phyloP scores from a whole-genome alignment of 1,140 invertebrate genomes.

The Brachionus asplanchnoidis region DNA sequence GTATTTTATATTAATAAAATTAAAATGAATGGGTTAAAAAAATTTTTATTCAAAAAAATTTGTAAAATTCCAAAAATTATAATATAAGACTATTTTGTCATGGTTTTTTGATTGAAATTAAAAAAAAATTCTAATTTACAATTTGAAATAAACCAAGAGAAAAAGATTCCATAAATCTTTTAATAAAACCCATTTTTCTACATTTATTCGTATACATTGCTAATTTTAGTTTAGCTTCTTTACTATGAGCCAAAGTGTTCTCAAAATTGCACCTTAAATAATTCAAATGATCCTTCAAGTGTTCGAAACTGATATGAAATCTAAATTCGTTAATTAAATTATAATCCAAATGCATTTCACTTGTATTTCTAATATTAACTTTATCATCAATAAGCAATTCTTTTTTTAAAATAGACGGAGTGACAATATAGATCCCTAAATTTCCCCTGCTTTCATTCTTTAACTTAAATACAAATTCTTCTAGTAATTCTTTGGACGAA shows the following conservation, averaged over 20 bases:
- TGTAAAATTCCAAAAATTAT: no score
- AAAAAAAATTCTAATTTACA: not conserved
- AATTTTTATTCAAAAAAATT: not conserved
- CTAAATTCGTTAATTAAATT: not conserved
- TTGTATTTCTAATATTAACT: not conserved
- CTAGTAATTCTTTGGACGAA: not conserved
- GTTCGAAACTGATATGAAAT: slow-evolving; percentile 34
- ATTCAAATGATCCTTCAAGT: not conserved
- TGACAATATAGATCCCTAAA: not conserved
- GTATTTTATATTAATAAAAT: not conserved
- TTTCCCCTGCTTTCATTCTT: not conserved
- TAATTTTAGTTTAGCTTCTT: not conserved
- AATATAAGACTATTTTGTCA: not conserved
- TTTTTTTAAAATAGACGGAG: not conserved
- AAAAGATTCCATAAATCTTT: not conserved
- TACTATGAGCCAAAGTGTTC: not conserved
- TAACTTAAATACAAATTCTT: not conserved
- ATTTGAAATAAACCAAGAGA: slow-evolving; percentile 15
- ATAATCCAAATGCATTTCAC: not conserved
- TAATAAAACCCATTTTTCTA: not conserved
- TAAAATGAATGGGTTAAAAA: no score
- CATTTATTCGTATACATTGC: not conserved
- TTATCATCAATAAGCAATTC: not conserved
- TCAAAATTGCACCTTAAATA: slow-evolving; percentile 19
- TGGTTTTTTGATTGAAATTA: not conserved